A percentile compares a stretch with the other conserved stretches of the same genome.
These are phyloP conservation scores for Paradisaea rubra DNA, from an alignment of 2,113 vertebrate genomes.

Conservation along the genomic window DNA sequence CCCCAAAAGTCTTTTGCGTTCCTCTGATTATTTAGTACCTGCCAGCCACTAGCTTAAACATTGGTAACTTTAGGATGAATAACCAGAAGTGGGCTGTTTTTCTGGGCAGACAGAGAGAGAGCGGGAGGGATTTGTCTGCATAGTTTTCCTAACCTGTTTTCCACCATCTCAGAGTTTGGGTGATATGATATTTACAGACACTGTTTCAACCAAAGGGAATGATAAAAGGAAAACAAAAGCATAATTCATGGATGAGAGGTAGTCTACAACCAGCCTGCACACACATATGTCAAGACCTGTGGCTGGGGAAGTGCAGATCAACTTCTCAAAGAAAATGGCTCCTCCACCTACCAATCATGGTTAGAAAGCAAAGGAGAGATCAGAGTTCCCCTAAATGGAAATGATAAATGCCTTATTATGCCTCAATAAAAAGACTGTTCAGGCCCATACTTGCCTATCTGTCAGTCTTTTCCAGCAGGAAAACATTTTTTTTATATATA, in stretches of 20 bases:
- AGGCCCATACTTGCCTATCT: neutral
- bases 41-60: neutral
- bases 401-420: neutral
- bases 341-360: neutral
- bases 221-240: constrained; percentile 16
- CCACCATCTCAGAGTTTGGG: neutral
- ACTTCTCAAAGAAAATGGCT: neutral
- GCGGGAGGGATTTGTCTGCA: neutral
- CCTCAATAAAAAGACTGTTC: neutral
- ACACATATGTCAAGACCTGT: neutral
- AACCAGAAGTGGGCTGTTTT: neutral
- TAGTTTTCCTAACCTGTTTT: neutral
- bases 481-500: neutral
- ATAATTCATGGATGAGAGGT: neutral
- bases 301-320: neutral
- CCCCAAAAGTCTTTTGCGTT: neutral
- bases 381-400: neutral
- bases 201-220: neutral
- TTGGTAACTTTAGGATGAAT: neutral
- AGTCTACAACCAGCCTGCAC: neutral
- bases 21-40: neutral
- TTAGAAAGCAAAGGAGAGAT: neutral
- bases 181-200: neutral
- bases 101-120: neutral
- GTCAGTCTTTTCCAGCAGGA: neutral